Conservation (phyloP, 2,113 vertebrate genomes). For the Typhlomys cinereus region DNA sequence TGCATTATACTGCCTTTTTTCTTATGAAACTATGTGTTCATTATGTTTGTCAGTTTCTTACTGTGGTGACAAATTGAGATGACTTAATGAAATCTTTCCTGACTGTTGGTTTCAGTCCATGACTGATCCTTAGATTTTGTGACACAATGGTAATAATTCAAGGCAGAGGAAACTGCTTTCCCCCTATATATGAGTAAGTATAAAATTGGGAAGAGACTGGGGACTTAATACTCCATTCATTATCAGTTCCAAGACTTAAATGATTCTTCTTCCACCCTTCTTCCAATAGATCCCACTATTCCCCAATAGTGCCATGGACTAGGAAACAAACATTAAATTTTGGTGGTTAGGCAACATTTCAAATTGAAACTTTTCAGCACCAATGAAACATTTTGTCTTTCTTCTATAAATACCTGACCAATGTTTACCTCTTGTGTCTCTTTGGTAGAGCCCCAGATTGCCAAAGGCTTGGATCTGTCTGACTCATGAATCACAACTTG, state of each 20-base stretch:
- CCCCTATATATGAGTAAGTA: too few species aligned
- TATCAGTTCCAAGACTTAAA: not conserved
- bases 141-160: not conserved
- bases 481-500: not conserved
- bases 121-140: not conserved
- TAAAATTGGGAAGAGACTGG: not conserved
- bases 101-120: not conserved
- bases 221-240: not conserved
- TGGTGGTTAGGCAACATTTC: not conserved
- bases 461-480: not conserved
- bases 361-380: not conserved
- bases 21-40: too few species aligned
- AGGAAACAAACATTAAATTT: not conserved
- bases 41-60: not conserved
- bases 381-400: not conserved
- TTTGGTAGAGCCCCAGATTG: not conserved
- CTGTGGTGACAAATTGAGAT: not conserved
- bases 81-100: not conserved
- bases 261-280: not conserved
- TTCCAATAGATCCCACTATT: not conserved
- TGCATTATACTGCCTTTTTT: not conserved
- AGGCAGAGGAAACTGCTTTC: not conserved
- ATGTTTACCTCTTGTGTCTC: not conserved
- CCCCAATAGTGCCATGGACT: not conserved
- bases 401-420: not conserved